Evolutionary conservation across 2,113 vertebrate species (phyloP).

Genomic region (Thunnus maccoyii): DNA sequence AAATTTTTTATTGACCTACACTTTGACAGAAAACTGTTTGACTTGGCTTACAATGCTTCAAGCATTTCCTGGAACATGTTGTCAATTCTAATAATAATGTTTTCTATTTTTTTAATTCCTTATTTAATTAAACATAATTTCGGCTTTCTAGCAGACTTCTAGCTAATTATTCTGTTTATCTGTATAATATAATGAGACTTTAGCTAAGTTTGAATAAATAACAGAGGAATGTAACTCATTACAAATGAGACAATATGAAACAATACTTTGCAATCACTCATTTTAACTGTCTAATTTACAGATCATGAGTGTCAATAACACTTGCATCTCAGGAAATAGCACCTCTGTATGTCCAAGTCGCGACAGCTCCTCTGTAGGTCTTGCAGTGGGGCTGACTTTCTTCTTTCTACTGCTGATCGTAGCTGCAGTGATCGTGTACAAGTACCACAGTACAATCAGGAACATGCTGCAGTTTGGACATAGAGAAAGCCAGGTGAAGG

Average conservation of each 20-base stretch:
- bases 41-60: slow-evolving; percentile 7
- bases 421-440: slow-evolving; percentile 35
- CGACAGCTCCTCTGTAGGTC: neutral
- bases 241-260: neutral
- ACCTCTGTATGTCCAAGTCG: rapidly evolving
- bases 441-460: slow-evolving; percentile 30
- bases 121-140: neutral
- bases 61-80: slow-evolving; percentile 4
- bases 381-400: slow-evolving; percentile 57
- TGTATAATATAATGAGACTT: too few relatives aligned
- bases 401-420: slow-evolving; percentile 61
- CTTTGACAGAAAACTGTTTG: slow-evolving; percentile 19
- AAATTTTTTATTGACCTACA: slow-evolving; percentile 22
- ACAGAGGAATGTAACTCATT: neutral
- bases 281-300: slow-evolving; percentile 31
- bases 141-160: neutral
- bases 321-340: neutral
- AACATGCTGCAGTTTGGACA: neutral
- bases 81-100: neutral
- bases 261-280: neutral
- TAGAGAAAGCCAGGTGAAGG: slow-evolving; percentile 32
- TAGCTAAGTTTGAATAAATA: neutral
- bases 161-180: too few relatives aligned
- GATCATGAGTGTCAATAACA: slow-evolving; percentile 30
- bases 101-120: neutral